Evolutionary conservation across 2,888 invertebrate genomes (phyloP), one percentile per base, ranked within the genome.

Genomic region (Ctena decussata): DNA sequence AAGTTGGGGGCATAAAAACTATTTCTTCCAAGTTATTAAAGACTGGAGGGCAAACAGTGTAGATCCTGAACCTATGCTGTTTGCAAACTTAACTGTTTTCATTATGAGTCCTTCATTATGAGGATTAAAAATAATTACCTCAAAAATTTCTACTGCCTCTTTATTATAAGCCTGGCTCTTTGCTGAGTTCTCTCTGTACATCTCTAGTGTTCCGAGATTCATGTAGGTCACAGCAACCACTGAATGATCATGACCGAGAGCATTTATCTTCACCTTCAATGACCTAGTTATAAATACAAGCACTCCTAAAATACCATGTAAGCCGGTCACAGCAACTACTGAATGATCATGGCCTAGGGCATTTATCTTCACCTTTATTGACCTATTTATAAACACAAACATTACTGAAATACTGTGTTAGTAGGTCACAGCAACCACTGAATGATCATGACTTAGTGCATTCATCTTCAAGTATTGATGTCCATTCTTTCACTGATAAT

Each of bases 381-480:
- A 93, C 74, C 94, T 94, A 65, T 18, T 32, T 21, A 65, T 6
- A 57, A 60, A 24, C 44, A 30, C 5, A 32, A 12, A n/a, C n/a
- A n/a, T n/a, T n/a, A n/a, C n/a, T n/a, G n/a, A n/a, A n/a, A n/a
- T n/a, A n/a, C n/a, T n/a, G n/a, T n/a, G n/a, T n/a, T n/a, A n/a
- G 65, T 92, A 93, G 0, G 92, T 86, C 21, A 90, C 74, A 12
- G 93, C 92, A 35, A 93, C 90, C 35, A 90, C 90, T 18, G 89
- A 89, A 81, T 94, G 93, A 21, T 92, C 84, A 73, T 86, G 82
- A 6, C 94, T 94, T 41, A 94, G 87, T 24, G 93, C 92, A 57
- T 91, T 91, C 35, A 88, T 82, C 87, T 94, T 94, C 35, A 94
- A n/a, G n/a, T n/a, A n/a, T n/a, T n/a, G n/a, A n/a, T n/a, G n/a